These are phyloP conservation scores for Periophthalmodon schlosseri DNA, from an alignment of 2,113 vertebrate species.

Conservation along the genomic window DNA sequence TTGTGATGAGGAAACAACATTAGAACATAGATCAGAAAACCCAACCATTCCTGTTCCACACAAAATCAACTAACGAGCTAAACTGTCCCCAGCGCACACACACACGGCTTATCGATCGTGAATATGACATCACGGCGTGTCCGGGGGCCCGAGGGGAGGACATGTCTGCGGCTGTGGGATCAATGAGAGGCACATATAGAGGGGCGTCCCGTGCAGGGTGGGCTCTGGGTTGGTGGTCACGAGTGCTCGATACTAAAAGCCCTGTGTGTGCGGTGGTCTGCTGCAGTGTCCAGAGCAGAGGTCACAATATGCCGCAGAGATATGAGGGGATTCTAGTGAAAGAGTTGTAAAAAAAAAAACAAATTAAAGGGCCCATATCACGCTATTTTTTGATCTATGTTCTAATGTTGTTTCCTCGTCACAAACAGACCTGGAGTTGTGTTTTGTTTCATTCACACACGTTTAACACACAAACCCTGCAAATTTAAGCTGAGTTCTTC, in stretches of 20 bases:
- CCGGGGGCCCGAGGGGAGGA: constrained; percentile 45
- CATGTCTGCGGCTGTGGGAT: constrained; percentile 44
- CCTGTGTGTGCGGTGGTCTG: constrained; percentile 43
- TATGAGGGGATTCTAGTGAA: constrained; percentile 5
- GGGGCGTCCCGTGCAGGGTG: constrained; percentile 30
- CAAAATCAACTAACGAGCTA: constrained; percentile 49
- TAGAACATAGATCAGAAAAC: too few relatives aligned
- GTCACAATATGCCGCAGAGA: constrained; percentile 41
- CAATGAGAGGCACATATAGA: constrained; percentile 44
- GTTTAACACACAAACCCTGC: too few relatives aligned
- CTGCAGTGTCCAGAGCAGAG: constrained; percentile 42
- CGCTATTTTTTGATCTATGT: too few relatives aligned
- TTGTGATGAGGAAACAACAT: too few relatives aligned
- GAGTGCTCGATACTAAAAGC: constrained; percentile 41
- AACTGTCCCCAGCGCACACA: constrained; percentile 32
- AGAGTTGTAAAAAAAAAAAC: too few relatives aligned
- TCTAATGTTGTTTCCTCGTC: too few relatives aligned
- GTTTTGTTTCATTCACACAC: too few relatives aligned
- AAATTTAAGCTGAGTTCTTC: too few relatives aligned
- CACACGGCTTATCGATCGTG: constrained; percentile 47
- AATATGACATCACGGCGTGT: constrained; percentile 51
- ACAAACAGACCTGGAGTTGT: too few relatives aligned
- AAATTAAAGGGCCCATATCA: too few relatives aligned
- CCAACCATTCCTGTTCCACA: constrained; percentile 17
- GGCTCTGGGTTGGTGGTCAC: constrained; percentile 43